phyloP scores from a whole-genome alignment of 2,888 invertebrate genomes.

The Plagiodera versicolora region DNA sequence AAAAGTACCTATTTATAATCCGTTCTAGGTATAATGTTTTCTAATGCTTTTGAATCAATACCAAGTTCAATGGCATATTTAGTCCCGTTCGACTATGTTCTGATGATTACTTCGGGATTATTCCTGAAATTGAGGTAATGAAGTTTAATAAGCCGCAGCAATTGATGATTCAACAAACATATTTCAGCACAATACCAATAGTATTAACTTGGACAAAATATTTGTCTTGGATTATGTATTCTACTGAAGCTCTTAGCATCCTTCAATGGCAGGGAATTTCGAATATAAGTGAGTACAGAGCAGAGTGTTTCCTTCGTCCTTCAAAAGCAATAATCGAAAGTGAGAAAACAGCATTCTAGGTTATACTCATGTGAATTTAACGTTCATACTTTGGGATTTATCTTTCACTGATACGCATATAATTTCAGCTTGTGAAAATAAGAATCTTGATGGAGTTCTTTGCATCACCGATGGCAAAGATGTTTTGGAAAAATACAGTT shows the following conservation, averaged over 20 bases:
- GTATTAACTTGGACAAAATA: slow-evolving; percentile 73
- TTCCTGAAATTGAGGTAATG: slow-evolving; percentile 61
- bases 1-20: no score
- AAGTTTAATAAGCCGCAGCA: neutral
- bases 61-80: slow-evolving; percentile 80
- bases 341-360: no score
- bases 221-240: slow-evolving; percentile 84
- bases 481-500: slow-evolving; percentile 74
- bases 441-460: slow-evolving; percentile 62
- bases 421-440: slow-evolving; percentile 63
- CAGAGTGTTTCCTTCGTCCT: no score
- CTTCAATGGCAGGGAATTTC: slow-evolving; percentile 78
- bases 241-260: slow-evolving; percentile 81
- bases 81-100: slow-evolving; percentile 82
- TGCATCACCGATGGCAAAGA: slow-evolving; percentile 73
- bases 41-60: slow-evolving; percentile 79
- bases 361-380: no score
- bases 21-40: slow-evolving; percentile 79
- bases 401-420: neutral
- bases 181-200: slow-evolving; percentile 35
- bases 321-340: no score
- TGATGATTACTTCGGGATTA: slow-evolving; percentile 86
- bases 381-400: no score
- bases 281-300: slow-evolving; percentile 65
- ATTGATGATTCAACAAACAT: neutral